Evolutionary conservation across 2,113 vertebrate species (phyloP).

Genomic region (Gracilinanus agilis): DNA sequence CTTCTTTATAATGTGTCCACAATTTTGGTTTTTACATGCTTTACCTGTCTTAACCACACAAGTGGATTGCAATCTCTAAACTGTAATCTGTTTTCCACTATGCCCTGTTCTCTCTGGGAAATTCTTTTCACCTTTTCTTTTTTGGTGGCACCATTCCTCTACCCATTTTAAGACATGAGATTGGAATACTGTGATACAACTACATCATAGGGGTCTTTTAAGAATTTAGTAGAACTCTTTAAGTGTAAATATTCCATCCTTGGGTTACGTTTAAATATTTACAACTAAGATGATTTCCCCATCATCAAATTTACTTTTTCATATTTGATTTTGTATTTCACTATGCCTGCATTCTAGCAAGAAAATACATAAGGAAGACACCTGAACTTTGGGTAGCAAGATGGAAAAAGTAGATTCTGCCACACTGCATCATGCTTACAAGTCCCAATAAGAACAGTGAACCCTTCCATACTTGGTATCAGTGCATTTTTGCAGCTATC

Average conservation of each 20-base stretch:
- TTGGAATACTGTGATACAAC: background rate
- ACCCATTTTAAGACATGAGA: background rate
- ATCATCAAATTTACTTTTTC: background rate
- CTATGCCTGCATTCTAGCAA: background rate
- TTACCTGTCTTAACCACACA: background rate
- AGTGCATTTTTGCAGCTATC: background rate
- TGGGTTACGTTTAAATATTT: background rate
- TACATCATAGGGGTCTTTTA: background rate
- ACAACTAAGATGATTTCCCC: background rate
- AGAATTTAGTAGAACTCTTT: background rate
- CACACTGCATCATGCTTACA: background rate
- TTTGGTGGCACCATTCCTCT: background rate
- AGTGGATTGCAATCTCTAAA: no score
- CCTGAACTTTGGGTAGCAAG: background rate
- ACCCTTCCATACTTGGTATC: background rate
- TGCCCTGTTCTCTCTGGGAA: background rate
- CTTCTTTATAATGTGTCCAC: background rate
- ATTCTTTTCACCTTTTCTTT: background rate
- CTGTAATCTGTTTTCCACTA: background rate
- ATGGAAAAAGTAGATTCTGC: background rate
- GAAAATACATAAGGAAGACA: no score
- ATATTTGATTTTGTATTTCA: background rate
- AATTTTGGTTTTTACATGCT: background rate
- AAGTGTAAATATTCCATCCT: background rate
- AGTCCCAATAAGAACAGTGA: background rate